These are phyloP conservation scores for Cheilinus undulatus DNA, from an alignment of 2,113 vertebrate genomes.

Conservation along the genomic window DNA sequence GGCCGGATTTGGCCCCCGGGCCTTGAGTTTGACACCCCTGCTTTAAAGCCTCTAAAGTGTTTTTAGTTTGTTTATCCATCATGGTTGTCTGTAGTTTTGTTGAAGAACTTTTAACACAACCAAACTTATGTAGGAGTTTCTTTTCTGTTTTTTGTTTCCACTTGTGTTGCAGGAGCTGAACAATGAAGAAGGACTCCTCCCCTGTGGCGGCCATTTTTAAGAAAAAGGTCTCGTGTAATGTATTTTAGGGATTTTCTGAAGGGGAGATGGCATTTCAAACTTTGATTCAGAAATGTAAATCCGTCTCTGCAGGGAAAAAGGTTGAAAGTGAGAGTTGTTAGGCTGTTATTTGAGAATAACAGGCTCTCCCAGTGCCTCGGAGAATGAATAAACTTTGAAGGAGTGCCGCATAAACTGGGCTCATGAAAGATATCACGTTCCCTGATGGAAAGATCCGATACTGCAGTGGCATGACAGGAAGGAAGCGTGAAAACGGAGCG, in stretches of 20 bases:
- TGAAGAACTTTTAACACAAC: background rate
- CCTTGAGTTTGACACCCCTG: too few species aligned
- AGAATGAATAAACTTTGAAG: background rate
- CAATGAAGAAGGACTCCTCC: background rate
- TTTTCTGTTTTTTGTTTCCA: background rate
- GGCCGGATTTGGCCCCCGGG: too few species aligned
- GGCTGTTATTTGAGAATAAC: constrained; percentile 34
- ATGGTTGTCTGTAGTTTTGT: background rate
- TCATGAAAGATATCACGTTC: constrained; percentile 5
- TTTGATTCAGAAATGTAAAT: constrained; percentile 52
- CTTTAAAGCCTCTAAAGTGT: too few species aligned
- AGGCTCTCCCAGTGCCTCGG: background rate
- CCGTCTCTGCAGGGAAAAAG: constrained; percentile 14
- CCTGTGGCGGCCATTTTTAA: constrained; percentile 22
- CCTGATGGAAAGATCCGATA: background rate
- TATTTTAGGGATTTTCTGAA: background rate
- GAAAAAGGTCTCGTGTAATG: constrained; percentile 10
- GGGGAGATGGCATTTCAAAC: constrained; percentile 41
- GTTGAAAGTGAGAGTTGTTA: constrained; percentile 40
- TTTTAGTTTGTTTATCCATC: too few species aligned
- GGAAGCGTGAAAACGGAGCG: background rate
- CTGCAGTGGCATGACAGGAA: background rate
- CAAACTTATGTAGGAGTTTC: background rate
- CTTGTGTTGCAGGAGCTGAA: background rate
- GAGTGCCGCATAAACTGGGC: background rate